Evolutionary conservation across 2,888 invertebrate species (phyloP).

Genomic region (Dendrolimus houi): DNA sequence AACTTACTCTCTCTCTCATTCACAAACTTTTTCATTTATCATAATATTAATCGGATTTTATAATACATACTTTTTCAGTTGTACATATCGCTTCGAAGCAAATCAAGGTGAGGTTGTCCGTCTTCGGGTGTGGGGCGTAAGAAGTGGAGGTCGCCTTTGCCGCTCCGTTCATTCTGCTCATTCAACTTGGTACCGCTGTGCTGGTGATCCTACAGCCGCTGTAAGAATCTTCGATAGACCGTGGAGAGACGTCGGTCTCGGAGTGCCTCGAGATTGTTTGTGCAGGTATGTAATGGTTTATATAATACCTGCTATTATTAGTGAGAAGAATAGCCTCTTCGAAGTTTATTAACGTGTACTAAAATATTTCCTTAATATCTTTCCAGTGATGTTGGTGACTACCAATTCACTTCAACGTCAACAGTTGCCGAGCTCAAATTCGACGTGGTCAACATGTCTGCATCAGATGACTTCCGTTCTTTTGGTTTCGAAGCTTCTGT

Average conservation of each 20-base stretch:
- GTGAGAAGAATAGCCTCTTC: too few relatives aligned
- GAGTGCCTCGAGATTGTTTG: constrained; percentile 86
- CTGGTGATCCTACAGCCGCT: constrained; percentile 81
- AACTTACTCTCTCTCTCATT: too few relatives aligned
- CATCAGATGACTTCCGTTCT: constrained; percentile 89
- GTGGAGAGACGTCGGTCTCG: constrained; percentile 77
- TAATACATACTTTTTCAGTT: constrained; percentile 68
- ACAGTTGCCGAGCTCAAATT: constrained; percentile 88
- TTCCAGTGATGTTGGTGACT: constrained; percentile 65
- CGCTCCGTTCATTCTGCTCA: constrained; percentile 78
- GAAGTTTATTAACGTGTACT: too few relatives aligned
- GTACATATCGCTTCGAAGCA: constrained; percentile 91
- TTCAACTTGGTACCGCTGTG: constrained; percentile 82
- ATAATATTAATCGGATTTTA: too few relatives aligned
- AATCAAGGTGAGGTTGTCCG: constrained; percentile 88
- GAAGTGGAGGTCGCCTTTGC: constrained; percentile 78
- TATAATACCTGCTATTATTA: background rate
- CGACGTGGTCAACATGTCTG: constrained; percentile 88
- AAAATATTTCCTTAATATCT: too few relatives aligned
- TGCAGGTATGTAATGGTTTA: constrained; percentile 73
- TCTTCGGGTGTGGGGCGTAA: constrained; percentile 83
- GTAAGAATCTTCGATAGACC: constrained; percentile 86
- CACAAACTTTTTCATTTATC: too few relatives aligned
- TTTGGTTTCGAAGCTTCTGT: constrained; percentile 90
- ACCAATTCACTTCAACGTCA: constrained; percentile 85